Evolutionary conservation across 2,113 vertebrate genomes (phyloP).

Genomic region (Ailurus styani): DNA sequence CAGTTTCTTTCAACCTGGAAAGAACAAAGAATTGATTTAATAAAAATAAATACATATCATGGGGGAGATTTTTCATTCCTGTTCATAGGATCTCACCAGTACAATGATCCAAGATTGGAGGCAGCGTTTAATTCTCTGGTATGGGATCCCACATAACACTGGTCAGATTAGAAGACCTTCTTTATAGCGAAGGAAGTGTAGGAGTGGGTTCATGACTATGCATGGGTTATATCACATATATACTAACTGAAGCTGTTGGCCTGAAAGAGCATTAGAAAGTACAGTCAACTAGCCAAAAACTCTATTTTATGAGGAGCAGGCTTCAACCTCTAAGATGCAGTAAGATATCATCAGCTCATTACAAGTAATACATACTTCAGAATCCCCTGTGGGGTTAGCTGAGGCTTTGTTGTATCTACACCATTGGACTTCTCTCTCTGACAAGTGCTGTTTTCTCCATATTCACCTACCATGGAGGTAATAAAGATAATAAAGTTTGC

Average conservation of each 20-base stretch:
- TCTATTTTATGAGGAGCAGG: not conserved
- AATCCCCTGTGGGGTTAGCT: too few relatives aligned
- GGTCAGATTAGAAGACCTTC: not conserved
- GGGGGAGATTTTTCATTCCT: not conserved
- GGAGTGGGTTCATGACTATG: not conserved
- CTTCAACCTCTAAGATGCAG: not conserved
- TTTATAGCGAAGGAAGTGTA: not conserved
- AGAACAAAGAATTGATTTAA: not conserved
- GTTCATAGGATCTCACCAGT: not conserved
- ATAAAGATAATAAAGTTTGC: not conserved
- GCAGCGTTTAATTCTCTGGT: not conserved
- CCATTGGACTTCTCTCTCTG: not conserved
- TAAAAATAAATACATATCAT: not conserved
- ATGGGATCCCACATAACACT: not conserved
- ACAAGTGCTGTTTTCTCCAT: not conserved
- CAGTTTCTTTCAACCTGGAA: not conserved
- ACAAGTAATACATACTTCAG: not conserved
- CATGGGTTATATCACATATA: not conserved
- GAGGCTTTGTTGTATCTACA: not conserved
- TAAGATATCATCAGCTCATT: not conserved
- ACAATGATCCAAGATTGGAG: not conserved
- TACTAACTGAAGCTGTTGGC: not conserved
- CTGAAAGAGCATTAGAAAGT: not conserved
- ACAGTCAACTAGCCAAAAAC: not conserved
- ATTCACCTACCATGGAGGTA: not conserved